A percentile compares a stretch with the other conserved stretches of the same genome.
phyloP scores from a whole-genome alignment of 2,888 invertebrate species.

The Mimumesa dahlbomi region DNA sequence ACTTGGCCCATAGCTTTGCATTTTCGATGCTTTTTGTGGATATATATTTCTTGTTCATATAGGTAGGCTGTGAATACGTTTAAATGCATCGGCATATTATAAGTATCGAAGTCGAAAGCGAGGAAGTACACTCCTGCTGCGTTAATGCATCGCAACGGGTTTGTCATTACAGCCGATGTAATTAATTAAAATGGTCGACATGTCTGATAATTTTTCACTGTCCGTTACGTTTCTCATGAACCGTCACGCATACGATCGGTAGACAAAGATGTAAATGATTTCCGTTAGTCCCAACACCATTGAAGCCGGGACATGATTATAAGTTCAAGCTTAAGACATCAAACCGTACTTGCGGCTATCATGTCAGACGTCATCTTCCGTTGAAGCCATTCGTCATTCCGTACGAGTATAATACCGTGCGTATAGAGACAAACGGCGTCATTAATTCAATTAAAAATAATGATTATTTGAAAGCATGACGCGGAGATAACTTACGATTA shows the following conservation, averaged over 20 bases:
- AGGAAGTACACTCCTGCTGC: background rate
- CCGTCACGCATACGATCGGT: conserved; percentile 26
- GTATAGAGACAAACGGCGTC: conserved; percentile 37
- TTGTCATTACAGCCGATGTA: conserved; percentile 21
- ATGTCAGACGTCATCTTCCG: conserved; percentile 39
- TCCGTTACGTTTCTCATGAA: conserved; percentile 25
- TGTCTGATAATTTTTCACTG: conserved; percentile 26
- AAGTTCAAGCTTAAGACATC: conserved; percentile 49
- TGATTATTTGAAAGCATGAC: conserved; percentile 4
- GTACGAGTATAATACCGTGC: conserved; percentile 23
- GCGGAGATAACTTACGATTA: background rate
- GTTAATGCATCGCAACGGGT: conserved; percentile 3
- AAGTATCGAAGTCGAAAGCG: background rate
- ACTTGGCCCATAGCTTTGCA: too few relatives aligned
- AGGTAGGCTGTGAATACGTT: too few relatives aligned
- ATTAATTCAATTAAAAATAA: conserved; percentile 41
- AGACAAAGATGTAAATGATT: conserved; percentile 52
- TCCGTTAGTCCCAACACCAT: conserved; percentile 46
- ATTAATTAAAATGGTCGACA: conserved; percentile 44
- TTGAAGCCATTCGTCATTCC: conserved; percentile 56
- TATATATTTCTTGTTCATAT: too few relatives aligned
- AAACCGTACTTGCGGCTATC: conserved; percentile 31
- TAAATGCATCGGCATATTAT: background rate
- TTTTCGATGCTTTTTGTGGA: too few relatives aligned
- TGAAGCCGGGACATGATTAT: conserved; percentile 30